phyloP scores from a whole-genome alignment of 2,797 vertebrate species.

The Amazonetta brasiliensis region DNA sequence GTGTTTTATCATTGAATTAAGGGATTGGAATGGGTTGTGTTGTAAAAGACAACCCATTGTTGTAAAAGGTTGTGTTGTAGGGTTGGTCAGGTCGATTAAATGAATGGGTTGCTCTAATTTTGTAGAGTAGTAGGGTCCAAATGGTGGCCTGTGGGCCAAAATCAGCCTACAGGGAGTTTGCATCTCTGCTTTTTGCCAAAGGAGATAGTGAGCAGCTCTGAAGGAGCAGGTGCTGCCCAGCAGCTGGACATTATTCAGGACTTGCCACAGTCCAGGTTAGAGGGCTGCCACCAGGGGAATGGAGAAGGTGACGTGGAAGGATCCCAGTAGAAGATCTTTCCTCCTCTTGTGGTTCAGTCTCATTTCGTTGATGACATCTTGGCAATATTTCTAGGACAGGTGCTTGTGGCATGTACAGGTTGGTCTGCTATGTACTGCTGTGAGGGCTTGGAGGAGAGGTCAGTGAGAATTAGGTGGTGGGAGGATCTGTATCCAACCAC shows the following conservation, averaged over 20 bases:
- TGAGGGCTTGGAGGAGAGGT: not conserved
- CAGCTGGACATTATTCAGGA: not conserved
- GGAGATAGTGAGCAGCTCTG: not conserved
- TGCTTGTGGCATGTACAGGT: not conserved
- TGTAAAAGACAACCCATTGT: not conserved
- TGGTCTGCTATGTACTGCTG: not conserved
- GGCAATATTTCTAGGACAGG: not conserved
- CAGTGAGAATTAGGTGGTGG: not conserved
- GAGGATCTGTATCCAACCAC: not conserved
- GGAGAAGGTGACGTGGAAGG: not conserved
- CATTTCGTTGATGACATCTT: not conserved
- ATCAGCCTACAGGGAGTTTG: conserved; percentile 38
- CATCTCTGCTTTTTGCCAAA: conserved; percentile 20
- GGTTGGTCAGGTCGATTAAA: conserved; percentile 11
- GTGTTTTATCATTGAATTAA: not conserved
- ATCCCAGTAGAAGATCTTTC: not conserved
- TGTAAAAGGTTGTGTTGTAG: not conserved
- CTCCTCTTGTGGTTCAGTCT: not conserved
- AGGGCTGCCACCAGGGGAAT: not conserved
- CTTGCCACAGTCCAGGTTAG: not conserved
- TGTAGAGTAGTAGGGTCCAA: not conserved
- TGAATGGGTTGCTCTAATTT: conserved; percentile 42
- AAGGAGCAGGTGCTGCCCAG: not conserved
- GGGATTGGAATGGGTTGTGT: not conserved
- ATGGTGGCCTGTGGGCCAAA: conserved; percentile 31